A percentile compares a stretch with the other conserved stretches of the same genome.
Evolutionary conservation across 2,888 invertebrate genomes (phyloP).

Genomic region (Allygus modestus): DNA sequence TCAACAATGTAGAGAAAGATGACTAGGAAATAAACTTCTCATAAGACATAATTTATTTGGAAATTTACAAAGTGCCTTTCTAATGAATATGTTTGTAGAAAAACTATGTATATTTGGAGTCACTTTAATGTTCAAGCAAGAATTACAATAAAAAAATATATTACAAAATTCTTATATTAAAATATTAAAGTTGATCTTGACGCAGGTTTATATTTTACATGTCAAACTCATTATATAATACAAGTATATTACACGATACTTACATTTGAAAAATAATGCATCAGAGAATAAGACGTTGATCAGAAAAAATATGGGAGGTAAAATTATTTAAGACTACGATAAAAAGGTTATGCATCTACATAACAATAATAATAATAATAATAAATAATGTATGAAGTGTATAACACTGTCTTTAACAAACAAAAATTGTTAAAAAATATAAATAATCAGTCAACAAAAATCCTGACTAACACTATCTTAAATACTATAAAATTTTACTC

Average conservation of each 20-base stretch:
- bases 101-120: too few relatives aligned
- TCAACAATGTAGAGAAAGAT: not conserved
- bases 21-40: not conserved
- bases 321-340: not conserved
- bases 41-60: not conserved
- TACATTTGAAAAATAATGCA: not conserved
- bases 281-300: not conserved
- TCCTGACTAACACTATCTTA: not conserved
- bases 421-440: not conserved
- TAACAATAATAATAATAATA: slow-evolving; percentile 12
- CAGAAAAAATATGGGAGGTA: not conserved
- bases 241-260: slow-evolving; percentile 4
- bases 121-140: too few relatives aligned
- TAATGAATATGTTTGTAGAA: too few relatives aligned
- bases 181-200: slow-evolving; percentile 6
- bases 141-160: not conserved
- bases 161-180: not conserved
- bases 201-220: slow-evolving; percentile 5
- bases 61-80: too few relatives aligned
- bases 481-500: slow-evolving; percentile 2
- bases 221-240: not conserved
- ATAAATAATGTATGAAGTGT: slow-evolving; percentile 6
- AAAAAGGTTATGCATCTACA: slow-evolving; percentile 20
- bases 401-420: slow-evolving; percentile 30
- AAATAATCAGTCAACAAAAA: slow-evolving; percentile 28